A percentile compares a stretch with the other conserved stretches of the same genome.
These are phyloP conservation scores for Sebastes melanostomus DNA, from an alignment of 2,797 vertebrate genomes.

Conservation along the genomic window DNA sequence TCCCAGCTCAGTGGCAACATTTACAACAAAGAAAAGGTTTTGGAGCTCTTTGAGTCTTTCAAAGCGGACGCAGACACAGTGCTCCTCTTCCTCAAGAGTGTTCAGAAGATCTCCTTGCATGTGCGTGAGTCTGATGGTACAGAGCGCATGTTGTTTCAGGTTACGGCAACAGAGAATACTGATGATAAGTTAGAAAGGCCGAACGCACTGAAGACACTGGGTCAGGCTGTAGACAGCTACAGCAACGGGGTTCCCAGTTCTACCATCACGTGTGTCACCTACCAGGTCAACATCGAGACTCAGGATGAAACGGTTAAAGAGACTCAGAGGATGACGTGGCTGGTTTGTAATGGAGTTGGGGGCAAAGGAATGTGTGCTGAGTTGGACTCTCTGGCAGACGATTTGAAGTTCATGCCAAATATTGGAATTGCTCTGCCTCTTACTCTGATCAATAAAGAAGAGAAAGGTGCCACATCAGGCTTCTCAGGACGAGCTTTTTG, in stretches of 20 bases:
- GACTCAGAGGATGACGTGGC: slow-evolving; percentile 88
- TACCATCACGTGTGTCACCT: slow-evolving; percentile 90
- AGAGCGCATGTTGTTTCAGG: slow-evolving; percentile 91
- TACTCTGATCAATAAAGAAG: slow-evolving; percentile 71
- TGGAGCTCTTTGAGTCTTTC: slow-evolving; percentile 97
- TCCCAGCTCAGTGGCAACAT: slow-evolving; percentile 94
- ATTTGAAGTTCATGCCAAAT: slow-evolving; percentile 94
- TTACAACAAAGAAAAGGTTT: slow-evolving; percentile 95
- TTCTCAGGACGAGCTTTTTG: slow-evolving; percentile 97
- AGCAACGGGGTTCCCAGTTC: slow-evolving; percentile 87
- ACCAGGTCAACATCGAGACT: slow-evolving; percentile 90
- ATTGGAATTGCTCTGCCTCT: slow-evolving; percentile 94
- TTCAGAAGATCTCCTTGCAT: slow-evolving; percentile 93
- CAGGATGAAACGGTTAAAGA: slow-evolving; percentile 90
- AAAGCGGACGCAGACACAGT: slow-evolving; percentile 96
- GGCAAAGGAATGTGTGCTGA: slow-evolving; percentile 92
- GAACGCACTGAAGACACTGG: slow-evolving; percentile 88
- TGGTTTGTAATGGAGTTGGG: slow-evolving; percentile 95
- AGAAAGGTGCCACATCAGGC: slow-evolving; percentile 83
- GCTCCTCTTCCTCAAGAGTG: slow-evolving; percentile 94
- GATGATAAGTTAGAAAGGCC: slow-evolving; percentile 88
- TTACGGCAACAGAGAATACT: slow-evolving; percentile 88
- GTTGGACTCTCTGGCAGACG: slow-evolving; percentile 93
- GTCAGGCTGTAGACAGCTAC: slow-evolving; percentile 89
- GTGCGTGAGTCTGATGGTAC: slow-evolving; percentile 91